Evolutionary conservation across 30 jellyfish, hydroid and myxozoan genomes (phyloP), one percentile per base, ranked within the genome.

Genomic region (Hydractinia symbiolongicarpus): DNA sequence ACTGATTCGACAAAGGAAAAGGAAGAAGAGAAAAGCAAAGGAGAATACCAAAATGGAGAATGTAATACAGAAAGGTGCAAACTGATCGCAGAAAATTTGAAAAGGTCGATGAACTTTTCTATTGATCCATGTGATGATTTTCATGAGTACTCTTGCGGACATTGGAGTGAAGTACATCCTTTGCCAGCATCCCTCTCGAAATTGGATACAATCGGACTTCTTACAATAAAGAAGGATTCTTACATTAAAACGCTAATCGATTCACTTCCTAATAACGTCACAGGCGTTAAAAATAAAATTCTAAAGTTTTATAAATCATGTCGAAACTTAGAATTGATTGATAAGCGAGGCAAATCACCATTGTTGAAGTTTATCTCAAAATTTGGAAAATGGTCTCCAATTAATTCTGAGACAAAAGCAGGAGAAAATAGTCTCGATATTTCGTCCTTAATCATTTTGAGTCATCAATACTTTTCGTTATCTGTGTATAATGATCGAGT

Each of bases 371-470:
- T 77, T 13, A 21, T 54, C 30, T 14, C 79, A 5, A 77, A 52
- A 17, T 77, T 77, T 61, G 85, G 85, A 14, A 55, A 58, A n/a
- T 77, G 85, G 85, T 52, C 85, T 11, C 85, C 85, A 5, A 50
- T 77, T 30, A 71, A 71, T 15, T 17, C 55, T 14, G 17, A 13
- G 74, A n/a, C 16, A 44, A 0, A 64, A 44, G 7, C 74, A 7
- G 7, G 52, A 64, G 44, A 30, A 30, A 64, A 51, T n/a, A 64
- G 4, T n/a, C 7, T 13, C 11, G 85, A 77, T 55, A 77, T 77
- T 50, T 8, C 85, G 8, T 53, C 15, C 17, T 20, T 61, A 53
- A 10, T 77, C 5, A 77, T 77, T 52, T 66, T 54, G 76, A 77
- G 85, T 61, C 85, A 77, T 77, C 79, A 77, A 30, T 77, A 52